Percentiles rank a stretch among this genome's conserved stretches.
These are phyloP conservation scores for Hyles euphorbiae DNA, from an alignment of 1,140 invertebrate species.

Conservation along the genomic window DNA sequence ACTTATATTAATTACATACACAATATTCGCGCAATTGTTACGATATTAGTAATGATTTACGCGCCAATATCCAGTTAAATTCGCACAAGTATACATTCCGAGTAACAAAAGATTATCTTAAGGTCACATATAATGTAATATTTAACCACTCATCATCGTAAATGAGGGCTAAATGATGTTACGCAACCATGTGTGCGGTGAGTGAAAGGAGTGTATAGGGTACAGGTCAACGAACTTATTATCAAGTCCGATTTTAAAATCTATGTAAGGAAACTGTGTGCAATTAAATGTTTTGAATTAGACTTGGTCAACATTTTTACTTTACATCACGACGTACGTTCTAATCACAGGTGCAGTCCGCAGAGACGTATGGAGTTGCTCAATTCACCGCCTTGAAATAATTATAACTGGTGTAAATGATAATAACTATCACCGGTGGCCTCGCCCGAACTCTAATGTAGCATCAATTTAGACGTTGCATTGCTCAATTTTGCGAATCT, in stretches of 20 bases:
- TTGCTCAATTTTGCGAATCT: background rate
- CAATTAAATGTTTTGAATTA: background rate
- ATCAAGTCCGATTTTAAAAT: slow-evolving; percentile 13
- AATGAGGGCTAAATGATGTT: slow-evolving; percentile 24
- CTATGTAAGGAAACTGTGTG: slow-evolving; percentile 2
- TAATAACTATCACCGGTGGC: no score
- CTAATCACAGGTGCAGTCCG: no score
- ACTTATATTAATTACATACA: no score
- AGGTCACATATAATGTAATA: slow-evolving; percentile 20
- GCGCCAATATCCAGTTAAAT: background rate
- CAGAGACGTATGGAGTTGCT: no score
- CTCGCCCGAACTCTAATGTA: no score
- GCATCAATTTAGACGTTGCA: no score
- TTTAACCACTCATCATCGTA: slow-evolving; percentile 22
- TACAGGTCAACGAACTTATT: slow-evolving; percentile 29
- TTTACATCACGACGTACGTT: no score
- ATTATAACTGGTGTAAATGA: no score
- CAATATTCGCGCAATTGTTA: background rate
- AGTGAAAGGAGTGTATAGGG: slow-evolving; percentile 46
- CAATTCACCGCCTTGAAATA: no score
- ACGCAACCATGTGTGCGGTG: slow-evolving; percentile 25
- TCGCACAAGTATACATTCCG: slow-evolving; percentile 3
- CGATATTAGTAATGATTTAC: slow-evolving; percentile 2
- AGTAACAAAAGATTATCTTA: slow-evolving; percentile 25
- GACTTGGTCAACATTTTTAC: no score